These are phyloP conservation scores for Anticlea derivata DNA, from an alignment of 2,888 invertebrate species.

Conservation along the genomic window DNA sequence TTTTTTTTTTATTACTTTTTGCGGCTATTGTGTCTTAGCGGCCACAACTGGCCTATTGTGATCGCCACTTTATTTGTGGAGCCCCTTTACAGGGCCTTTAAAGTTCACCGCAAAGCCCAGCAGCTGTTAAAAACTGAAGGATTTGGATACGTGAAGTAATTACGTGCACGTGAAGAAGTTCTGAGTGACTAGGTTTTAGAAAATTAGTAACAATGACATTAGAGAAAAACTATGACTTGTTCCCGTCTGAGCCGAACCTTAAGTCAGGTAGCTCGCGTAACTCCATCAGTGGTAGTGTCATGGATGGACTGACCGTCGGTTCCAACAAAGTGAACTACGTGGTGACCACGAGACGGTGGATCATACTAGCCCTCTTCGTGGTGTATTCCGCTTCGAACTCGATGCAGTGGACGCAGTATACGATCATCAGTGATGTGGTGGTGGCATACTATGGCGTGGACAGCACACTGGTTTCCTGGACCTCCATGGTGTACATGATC, in stretches of 20 bases:
- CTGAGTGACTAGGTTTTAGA: background rate
- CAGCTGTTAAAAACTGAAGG: too few species aligned
- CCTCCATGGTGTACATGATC: slow-evolving; percentile 98
- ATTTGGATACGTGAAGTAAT: too few species aligned
- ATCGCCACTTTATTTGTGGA: too few species aligned
- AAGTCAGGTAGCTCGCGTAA: slow-evolving; percentile 40
- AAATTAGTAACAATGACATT: slow-evolving; percentile 15
- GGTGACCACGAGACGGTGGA: slow-evolving; percentile 89
- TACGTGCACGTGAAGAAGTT: background rate
- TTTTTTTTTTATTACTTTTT: too few species aligned
- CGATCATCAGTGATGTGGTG: slow-evolving; percentile 94
- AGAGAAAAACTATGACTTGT: slow-evolving; percentile 18
- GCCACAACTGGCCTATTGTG: too few species aligned
- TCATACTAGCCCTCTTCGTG: slow-evolving; percentile 92
- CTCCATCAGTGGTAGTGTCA: slow-evolving; percentile 55
- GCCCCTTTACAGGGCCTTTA: too few species aligned
- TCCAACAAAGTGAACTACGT: slow-evolving; percentile 60
- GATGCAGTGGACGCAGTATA: slow-evolving; percentile 98
- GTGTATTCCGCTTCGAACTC: slow-evolving; percentile 95
- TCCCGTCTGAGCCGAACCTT: slow-evolving; percentile 43
- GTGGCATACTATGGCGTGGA: slow-evolving; percentile 88
- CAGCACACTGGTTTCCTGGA: slow-evolving; percentile 93
- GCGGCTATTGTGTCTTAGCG: too few species aligned
- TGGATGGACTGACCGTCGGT: slow-evolving; percentile 51
- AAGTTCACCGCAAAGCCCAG: too few species aligned